Base-by-base conservation (phyloP, 2,888 invertebrate genomes). In the Plebejus anna region DNA sequence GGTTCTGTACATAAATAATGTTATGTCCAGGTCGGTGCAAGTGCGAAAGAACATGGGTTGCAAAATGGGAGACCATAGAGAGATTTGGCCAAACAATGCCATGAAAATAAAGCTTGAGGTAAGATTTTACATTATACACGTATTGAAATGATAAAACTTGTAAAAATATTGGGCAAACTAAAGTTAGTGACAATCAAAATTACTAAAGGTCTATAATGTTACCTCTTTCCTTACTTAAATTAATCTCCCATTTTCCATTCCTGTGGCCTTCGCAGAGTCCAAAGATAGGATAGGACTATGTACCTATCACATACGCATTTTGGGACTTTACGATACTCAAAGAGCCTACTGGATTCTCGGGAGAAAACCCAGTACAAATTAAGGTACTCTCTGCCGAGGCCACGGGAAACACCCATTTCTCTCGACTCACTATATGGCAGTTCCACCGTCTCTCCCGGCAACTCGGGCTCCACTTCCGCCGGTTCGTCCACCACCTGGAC, bases 361-460 rank as follows among this genome's bases (percentile, higher is more conserved):
- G n/a, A 13, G 1, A 36, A 42, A 70, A 70, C 6, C 55, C 55
- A 47, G 47, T 11, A 47, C 55, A 3, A 51, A 13, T 13, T 1
- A 51, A 51, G 38, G 38, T 70, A 42, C 42, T 7, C 38, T 42
- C 42, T 51, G 5, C 32, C 42, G 55, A 73, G 55, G 73, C 73
- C 55, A 28, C 73, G 51, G 16, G 47, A 73, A 72, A 78, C 51
- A 77, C 75, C 78, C 70, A 77, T 75, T 80, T 75, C 22, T 55
- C 36, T 66, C 42, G 83, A 93, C 94, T 94, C 91, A 94, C 94
- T 91, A 90, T 91, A 94, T 77, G 94, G 94, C 79, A 94, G 86
- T 84, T 93, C 92, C 84, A 94, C 94, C 71, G 89, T 91, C 82
- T 94, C 94, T 78, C 94, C 94, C 70, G 93, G 90, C 79, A 93